phyloP scores from a whole-genome alignment of 2,113 vertebrate species.

The Pungitius pungitius region DNA sequence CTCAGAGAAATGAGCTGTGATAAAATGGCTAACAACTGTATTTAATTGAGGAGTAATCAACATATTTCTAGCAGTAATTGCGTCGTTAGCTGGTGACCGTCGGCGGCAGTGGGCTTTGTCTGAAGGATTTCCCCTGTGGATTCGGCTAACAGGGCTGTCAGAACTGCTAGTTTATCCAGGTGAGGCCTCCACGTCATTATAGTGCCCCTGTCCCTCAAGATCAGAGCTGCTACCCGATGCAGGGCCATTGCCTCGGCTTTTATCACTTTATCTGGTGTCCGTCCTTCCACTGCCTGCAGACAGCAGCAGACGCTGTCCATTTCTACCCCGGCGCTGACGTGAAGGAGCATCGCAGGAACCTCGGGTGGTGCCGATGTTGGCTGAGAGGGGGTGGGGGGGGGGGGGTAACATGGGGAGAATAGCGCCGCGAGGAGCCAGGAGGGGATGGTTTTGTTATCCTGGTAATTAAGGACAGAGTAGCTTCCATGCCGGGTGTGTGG shows the following conservation, averaged over 20 bases:
- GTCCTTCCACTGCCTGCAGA: constrained; percentile 66
- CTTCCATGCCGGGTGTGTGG: constrained; percentile 82
- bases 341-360: constrained; percentile 47
- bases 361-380: constrained; percentile 34
- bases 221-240: constrained; percentile 70
- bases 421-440: constrained; percentile 65
- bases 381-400: constrained; percentile 32
- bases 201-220: constrained; percentile 71
- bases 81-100: constrained; percentile 26
- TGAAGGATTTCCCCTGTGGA: constrained; percentile 41
- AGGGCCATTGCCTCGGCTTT: constrained; percentile 64
- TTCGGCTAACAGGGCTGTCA: constrained; percentile 66
- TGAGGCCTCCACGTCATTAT: constrained; percentile 71
- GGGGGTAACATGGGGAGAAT: constrained; percentile 46
- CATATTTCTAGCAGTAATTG: constrained; percentile 38
- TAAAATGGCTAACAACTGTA: background rate
- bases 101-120: constrained; percentile 25
- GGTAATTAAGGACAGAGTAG: constrained; percentile 90
- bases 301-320: constrained; percentile 66
- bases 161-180: constrained; percentile 69
- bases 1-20: background rate
- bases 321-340: constrained; percentile 63
- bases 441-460: constrained; percentile 85
- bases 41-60: constrained; percentile 12
- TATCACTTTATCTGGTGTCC: constrained; percentile 75